phyloP scores from a whole-genome alignment of 53 echinoderm and acorn worm genomes.

The Actinopyga echinites region DNA sequence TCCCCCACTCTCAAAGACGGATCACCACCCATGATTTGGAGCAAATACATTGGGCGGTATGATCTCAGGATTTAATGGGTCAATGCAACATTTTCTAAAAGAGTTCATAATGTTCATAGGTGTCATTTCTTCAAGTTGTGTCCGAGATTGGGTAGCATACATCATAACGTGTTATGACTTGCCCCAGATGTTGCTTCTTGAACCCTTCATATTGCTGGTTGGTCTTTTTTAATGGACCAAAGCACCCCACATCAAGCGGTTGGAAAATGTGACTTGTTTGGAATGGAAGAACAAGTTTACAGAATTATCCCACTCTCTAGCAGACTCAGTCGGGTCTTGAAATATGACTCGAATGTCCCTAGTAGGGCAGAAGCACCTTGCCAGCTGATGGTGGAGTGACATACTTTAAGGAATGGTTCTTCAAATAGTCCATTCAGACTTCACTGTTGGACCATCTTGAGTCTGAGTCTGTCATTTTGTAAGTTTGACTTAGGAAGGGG shows the following conservation, averaged over 20 bases:
- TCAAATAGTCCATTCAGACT: neutral
- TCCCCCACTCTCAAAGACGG: no score
- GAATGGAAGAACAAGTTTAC: constrained; percentile 30
- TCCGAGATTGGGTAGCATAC: neutral
- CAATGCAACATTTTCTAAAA: neutral
- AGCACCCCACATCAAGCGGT: constrained; percentile 50
- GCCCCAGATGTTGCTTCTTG: neutral
- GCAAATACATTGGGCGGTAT: neutral
- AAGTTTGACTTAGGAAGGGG: no score
- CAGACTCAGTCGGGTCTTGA: constrained; percentile 38
- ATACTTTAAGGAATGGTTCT: neutral
- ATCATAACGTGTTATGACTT: neutral
- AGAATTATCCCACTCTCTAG: neutral
- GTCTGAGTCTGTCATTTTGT: constrained; percentile 3
- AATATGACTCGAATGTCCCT: constrained; percentile 38
- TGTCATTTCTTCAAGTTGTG: neutral
- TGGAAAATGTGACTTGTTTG: constrained; percentile 49
- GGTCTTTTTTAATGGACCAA: neutral
- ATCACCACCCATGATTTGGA: no score
- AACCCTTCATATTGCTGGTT: neutral
- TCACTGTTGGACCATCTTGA: constrained; percentile 22
- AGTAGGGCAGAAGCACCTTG: constrained; percentile 16
- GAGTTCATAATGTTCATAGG: neutral
- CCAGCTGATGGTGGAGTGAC: neutral
- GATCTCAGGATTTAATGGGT: neutral